phyloP scores from a whole-genome alignment of 2,888 invertebrate genomes.

The Hyppa rectilinea region DNA sequence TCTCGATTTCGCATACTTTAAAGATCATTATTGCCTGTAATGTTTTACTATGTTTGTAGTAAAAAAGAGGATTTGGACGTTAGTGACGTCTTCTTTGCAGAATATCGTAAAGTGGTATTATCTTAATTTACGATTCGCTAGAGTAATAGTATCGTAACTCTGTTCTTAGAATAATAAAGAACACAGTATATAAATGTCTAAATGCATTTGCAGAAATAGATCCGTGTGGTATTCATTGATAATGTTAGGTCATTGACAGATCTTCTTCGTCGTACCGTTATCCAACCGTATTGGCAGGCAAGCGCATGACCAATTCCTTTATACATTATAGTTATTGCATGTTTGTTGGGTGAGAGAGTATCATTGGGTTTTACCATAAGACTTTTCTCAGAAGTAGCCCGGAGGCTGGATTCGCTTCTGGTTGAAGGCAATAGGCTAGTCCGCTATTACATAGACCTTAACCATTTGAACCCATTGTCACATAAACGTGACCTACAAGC shows the following conservation, averaged over 20 bases:
- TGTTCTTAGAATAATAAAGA: constrained; percentile 26
- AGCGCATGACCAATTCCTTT: constrained; percentile 15
- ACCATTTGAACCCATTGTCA: too few species aligned
- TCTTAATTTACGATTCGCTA: constrained; percentile 22
- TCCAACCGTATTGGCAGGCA: constrained; percentile 27
- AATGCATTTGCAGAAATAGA: constrained; percentile 47
- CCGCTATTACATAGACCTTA: not conserved
- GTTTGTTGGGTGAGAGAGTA: not conserved
- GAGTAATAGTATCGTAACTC: constrained; percentile 25
- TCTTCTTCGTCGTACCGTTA: constrained; percentile 33
- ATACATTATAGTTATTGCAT: constrained; percentile 1
- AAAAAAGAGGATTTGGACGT: constrained; percentile 4
- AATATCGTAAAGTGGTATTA: constrained; percentile 34
- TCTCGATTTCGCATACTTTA: constrained; percentile 13
- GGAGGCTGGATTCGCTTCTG: too few species aligned
- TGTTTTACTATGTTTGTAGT: constrained; percentile 1
- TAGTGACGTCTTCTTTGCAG: constrained; percentile 15
- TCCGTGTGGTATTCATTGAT: constrained; percentile 40
- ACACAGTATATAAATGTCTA: constrained; percentile 8
- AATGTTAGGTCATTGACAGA: constrained; percentile 48
- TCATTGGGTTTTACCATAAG: too few species aligned
- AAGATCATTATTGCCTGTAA: not conserved
- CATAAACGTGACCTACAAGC: too few species aligned
- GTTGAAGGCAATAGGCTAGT: not conserved
- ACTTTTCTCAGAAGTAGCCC: too few species aligned